A percentile compares a stretch with the other conserved stretches of the same genome.
These are phyloP conservation scores for Drosophila ironensis DNA, from an alignment of 1,140 invertebrate species.

Conservation along the genomic window DNA sequence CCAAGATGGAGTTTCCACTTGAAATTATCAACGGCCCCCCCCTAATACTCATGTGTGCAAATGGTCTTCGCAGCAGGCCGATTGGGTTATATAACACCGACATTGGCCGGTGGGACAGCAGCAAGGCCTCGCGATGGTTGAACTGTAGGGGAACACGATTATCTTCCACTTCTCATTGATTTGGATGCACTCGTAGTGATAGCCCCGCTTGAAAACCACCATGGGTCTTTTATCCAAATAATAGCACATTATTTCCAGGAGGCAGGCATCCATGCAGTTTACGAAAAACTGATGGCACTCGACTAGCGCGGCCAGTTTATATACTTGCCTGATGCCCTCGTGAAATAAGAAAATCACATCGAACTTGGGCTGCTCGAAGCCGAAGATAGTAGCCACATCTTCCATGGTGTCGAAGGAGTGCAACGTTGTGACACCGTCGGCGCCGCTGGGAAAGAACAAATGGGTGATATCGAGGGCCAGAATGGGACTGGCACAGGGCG, in stretches of 20 bases:
- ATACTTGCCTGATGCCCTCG: slow-evolving; percentile 37
- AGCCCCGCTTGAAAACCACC: slow-evolving; percentile 34
- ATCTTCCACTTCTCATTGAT: slow-evolving; percentile 34
- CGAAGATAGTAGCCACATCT: slow-evolving; percentile 11
- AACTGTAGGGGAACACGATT: slow-evolving; percentile 45
- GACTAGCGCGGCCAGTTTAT: slow-evolving; percentile 18
- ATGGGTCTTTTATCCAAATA: slow-evolving; percentile 5
- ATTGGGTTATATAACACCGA: slow-evolving; percentile 9
- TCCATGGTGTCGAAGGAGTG: slow-evolving; percentile 20
- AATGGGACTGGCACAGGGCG: slow-evolving; percentile 53
- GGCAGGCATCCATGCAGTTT: slow-evolving; percentile 50
- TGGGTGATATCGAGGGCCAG: slow-evolving; percentile 50
- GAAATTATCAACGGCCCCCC: slow-evolving; percentile 1
- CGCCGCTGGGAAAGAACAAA: slow-evolving; percentile 42
- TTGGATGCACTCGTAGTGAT: slow-evolving; percentile 47
- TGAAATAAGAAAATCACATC: slow-evolving; percentile 45
- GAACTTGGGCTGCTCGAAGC: slow-evolving; percentile 27
- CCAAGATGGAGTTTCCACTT: slow-evolving; percentile 17
- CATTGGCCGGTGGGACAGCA: slow-evolving; percentile 31
- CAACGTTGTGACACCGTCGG: slow-evolving; percentile 43
- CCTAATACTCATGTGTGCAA: not conserved
- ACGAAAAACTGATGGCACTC: slow-evolving; percentile 46
- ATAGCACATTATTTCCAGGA: slow-evolving; percentile 40
- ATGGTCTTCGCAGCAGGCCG: slow-evolving; percentile 29
- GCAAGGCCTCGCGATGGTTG: slow-evolving; percentile 18